Evolutionary conservation across 2,113 vertebrate species (phyloP).

Genomic region (Prolemur simus): DNA sequence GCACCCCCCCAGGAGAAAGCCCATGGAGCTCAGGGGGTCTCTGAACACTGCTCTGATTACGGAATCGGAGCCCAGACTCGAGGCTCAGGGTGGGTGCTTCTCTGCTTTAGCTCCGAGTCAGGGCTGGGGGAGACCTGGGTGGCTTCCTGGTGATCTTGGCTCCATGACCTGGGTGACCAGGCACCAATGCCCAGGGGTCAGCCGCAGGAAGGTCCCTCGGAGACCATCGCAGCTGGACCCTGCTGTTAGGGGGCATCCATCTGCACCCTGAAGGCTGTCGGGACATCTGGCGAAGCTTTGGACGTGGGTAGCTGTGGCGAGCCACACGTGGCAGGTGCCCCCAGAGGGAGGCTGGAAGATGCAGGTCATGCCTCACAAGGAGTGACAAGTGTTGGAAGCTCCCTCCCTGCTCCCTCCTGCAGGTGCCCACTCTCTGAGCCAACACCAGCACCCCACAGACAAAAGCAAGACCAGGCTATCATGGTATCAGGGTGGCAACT

Average conservation of each 20-base stretch:
- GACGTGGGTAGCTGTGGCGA: not conserved
- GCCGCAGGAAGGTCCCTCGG: not conserved
- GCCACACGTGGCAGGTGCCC: not conserved
- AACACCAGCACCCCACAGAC: not conserved
- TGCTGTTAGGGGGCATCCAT: accelerated
- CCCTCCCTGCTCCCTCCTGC: accelerated
- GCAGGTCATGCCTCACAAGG: no score
- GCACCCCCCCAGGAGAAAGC: accelerated
- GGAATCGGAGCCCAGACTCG: not conserved
- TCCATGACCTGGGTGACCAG: not conserved
- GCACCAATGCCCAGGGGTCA: accelerated
- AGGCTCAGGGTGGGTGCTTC: not conserved
- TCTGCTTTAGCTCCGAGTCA: not conserved
- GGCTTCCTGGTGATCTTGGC: not conserved
- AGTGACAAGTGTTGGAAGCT: not conserved
- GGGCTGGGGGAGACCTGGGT: no score
- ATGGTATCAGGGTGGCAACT: not conserved
- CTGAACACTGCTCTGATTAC: not conserved
- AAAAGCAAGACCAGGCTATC: not conserved
- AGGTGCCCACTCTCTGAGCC: not conserved
- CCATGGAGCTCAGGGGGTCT: not conserved
- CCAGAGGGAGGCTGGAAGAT: not conserved
- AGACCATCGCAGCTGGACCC: not conserved
- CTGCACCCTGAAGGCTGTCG: not conserved
- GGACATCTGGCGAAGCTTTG: no score